Evolutionary conservation across 2,113 vertebrate species (phyloP).

Genomic region (Poeciliopsis prolifica): DNA sequence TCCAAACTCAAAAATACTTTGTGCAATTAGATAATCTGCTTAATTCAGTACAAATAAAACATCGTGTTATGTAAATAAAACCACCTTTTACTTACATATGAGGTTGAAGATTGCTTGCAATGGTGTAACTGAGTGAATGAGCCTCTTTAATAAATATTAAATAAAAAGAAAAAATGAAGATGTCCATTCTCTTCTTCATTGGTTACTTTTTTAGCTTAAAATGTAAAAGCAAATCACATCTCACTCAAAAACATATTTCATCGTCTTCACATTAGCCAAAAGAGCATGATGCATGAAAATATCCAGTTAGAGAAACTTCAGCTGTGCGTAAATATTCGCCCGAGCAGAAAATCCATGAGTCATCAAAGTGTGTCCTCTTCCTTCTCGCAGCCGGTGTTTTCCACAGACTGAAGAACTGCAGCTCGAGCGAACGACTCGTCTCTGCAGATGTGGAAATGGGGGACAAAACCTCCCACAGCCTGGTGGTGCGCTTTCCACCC

Average conservation of each 20-base stretch:
- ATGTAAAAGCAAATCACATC: background rate
- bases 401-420: slow-evolving; percentile 7
- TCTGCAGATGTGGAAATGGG: slow-evolving; percentile 58
- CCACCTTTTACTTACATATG: slow-evolving; percentile 86
- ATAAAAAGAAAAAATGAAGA: slow-evolving; percentile 47
- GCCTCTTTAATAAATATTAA: slow-evolving; percentile 66
- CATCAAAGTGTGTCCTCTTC: slow-evolving; percentile 25
- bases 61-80: background rate
- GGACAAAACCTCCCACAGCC: slow-evolving; percentile 17
- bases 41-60: background rate
- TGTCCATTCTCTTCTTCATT: slow-evolving; percentile 60
- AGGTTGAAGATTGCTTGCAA: slow-evolving; percentile 74
- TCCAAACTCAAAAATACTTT: background rate
- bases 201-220: background rate
- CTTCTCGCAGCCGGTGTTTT: background rate
- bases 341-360: background rate
- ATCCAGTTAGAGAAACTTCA: background rate
- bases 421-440: slow-evolving; percentile 37
- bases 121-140: slow-evolving; percentile 55
- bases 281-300: background rate
- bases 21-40: background rate
- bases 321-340: slow-evolving; percentile 17
- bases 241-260: slow-evolving; percentile 26
- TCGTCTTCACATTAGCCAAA: background rate
- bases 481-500: slow-evolving; percentile 37